Base-by-base conservation (phyloP, 2,888 invertebrate species). In the Dioctria rufipes region DNA sequence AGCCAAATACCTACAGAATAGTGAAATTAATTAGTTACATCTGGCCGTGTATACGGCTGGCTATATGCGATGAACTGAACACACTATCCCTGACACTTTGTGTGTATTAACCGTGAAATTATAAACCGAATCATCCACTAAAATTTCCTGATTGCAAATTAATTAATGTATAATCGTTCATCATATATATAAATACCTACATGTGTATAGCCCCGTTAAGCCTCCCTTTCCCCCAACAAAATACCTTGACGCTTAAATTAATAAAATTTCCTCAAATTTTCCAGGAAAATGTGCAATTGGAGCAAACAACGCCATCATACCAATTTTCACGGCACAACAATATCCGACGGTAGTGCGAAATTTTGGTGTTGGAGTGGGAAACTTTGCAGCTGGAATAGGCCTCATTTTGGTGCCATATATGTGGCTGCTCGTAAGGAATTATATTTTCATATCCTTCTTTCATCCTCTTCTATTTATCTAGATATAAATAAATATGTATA, bases 371-470 rank as follows among this genome's bases (percentile, higher is more conserved):
- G 94, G 94, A 8, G 93, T 93, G 80, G 94, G 94, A 83, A 95
- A 95, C 86, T 91, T 95, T 80, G 91, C 94, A 0, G 93, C 95
- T 0, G 94, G 95, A 13, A 88, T 95, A n/a, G 95, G 93, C 2
- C 90, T 95, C 69, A 94, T 95, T 86, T 89, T 91, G 90, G 94
- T 95, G 54, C 95, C 95, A 2, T 95, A 94, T 87, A 90, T 95
- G 85, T 95, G 94, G 94, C 91, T 92, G 86, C 87, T 94, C 91
- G 94, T 95, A 88, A 92, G 92, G 88, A 11, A 40, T 8, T 1
- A 25, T 25, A 25, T 25, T 25, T 25, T 25, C 25, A 25, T 25
- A 25, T 25, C 25, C 25, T 25, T 39, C 25, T 25, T 39, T 11
- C 40, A n/a, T 2, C 13, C 4, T 4, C 42, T 37, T 60, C 8